phyloP scores from a whole-genome alignment of 2,113 vertebrate species.

The Cranoglanis bouderius region DNA sequence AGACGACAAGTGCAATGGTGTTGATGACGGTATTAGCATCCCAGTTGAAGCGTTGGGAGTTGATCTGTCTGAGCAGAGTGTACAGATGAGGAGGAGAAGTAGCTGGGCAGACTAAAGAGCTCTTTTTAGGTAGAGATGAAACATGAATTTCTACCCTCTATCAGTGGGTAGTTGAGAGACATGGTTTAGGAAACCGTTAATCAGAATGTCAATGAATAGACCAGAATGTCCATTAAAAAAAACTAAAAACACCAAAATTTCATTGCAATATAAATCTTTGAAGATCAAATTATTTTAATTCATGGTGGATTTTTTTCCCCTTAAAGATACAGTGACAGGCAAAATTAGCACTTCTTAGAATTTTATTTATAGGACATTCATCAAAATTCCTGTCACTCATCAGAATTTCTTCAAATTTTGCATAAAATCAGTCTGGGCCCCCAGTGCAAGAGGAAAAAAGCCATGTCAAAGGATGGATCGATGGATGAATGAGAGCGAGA shows the following conservation, averaged over 20 bases:
- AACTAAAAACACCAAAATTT: neutral
- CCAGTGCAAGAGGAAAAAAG: neutral
- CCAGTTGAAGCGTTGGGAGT: neutral
- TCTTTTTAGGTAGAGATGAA: neutral
- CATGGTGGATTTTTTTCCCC: neutral
- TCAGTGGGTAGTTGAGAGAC: neutral
- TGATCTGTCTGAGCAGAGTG: neutral
- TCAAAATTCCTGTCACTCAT: neutral
- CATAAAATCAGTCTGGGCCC: neutral
- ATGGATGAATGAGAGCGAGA: neutral
- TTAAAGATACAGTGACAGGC: neutral
- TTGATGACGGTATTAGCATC: neutral
- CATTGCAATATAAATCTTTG: neutral
- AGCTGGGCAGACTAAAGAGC: neutral
- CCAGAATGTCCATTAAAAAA: neutral
- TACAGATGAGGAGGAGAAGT: neutral
- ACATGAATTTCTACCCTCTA: neutral
- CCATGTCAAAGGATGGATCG: neutral
- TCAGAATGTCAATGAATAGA: neutral
- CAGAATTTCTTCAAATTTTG: neutral
- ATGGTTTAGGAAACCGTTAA: neutral
- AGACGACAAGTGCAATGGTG: neutral
- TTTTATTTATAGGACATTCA: neutral
- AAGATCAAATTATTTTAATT: neutral
- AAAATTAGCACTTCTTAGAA: neutral